Evolutionary conservation across 2,113 vertebrate genomes (phyloP), one percentile per base, ranked within the genome.

Genomic region (Phrynosoma blainvillii): DNA sequence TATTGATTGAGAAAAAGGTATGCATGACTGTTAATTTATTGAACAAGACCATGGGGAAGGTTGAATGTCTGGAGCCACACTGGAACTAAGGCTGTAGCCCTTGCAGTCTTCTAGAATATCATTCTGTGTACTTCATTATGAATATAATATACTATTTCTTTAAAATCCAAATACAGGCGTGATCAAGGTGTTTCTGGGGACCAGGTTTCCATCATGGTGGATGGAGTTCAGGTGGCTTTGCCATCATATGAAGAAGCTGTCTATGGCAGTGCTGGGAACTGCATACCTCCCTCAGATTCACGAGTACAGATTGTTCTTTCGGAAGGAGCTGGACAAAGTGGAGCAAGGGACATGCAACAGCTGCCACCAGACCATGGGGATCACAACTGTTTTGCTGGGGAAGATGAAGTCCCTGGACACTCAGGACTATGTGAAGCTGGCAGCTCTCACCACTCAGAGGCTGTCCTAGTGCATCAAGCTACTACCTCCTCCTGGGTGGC

Each of bases 191-290:
- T 99, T 40, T 98, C 98, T 9, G 98, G 98, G 59, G 98, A 99
- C 96, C 96, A 98, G 36, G 96, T 98, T 71, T 99, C 99, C 90
- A 98, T 99, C 91, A 96, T 99, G 96, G 98, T 99, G 88, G 99
- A 99, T 91, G 99, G 99, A 12, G 98, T 99, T 82, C 99, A 99
- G 89, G 99, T 99, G 83, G 95, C 98, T 0, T 95, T 99, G 54
- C 99, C 99, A 0, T 99, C 99, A 1, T 99, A 99, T 1, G 99
- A 99, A 94, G 99, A 99, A 95, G 99, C 99, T 0, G 99, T 99
- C 25, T 99, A 99, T 2, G 99, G 99, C 93, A 98, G 97, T 90
- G 94, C 97, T 0, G 98, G 98, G 70, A 97, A 97, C 90, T 95
- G 96, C 84, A 95, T 97, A 91, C 97, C 97, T 1, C 97, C 97